These are phyloP conservation scores for Drosophila neocordata DNA, from an alignment of 1,140 invertebrate genomes.

Conservation along the genomic window DNA sequence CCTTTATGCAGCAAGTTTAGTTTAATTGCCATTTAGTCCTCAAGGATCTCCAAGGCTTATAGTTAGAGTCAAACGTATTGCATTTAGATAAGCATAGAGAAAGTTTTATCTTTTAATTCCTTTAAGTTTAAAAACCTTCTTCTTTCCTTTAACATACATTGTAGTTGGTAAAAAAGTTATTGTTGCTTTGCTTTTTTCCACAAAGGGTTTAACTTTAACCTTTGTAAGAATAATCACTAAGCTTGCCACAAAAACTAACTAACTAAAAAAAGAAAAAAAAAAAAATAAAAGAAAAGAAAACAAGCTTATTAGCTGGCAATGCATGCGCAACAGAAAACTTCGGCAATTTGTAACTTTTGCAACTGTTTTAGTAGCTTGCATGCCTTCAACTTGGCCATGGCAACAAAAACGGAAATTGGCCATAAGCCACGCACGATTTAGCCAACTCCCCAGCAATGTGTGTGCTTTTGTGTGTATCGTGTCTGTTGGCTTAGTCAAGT, in stretches of 20 bases:
- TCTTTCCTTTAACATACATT: no score
- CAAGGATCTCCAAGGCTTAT: no score
- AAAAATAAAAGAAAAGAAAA: background rate
- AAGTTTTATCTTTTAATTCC: background rate
- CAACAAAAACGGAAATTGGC: slow-evolving; percentile 72
- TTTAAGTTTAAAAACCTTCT: background rate
- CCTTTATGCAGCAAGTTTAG: no score
- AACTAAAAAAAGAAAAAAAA: background rate
- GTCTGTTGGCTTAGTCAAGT: slow-evolving; percentile 37
- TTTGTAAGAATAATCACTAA: background rate
- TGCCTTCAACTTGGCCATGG: slow-evolving; percentile 20
- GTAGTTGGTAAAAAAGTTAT: no score
- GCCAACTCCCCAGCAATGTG: slow-evolving; percentile 20
- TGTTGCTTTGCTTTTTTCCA: no score
- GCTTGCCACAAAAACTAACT: background rate
- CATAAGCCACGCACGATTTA: slow-evolving; percentile 76
- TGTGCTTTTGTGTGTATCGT: background rate
- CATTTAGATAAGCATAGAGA: background rate
- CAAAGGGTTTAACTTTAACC: background rate
- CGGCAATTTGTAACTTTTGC: slow-evolving; percentile 31
- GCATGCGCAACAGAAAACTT: slow-evolving; percentile 7
- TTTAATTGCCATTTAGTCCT: no score
- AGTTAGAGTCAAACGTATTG: no score
- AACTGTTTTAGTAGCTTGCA: slow-evolving; percentile 12
- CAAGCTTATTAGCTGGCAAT: slow-evolving; percentile 5